Base-by-base conservation (phyloP, 2,113 vertebrate species). In the Cyanocitta stelleri region DNA sequence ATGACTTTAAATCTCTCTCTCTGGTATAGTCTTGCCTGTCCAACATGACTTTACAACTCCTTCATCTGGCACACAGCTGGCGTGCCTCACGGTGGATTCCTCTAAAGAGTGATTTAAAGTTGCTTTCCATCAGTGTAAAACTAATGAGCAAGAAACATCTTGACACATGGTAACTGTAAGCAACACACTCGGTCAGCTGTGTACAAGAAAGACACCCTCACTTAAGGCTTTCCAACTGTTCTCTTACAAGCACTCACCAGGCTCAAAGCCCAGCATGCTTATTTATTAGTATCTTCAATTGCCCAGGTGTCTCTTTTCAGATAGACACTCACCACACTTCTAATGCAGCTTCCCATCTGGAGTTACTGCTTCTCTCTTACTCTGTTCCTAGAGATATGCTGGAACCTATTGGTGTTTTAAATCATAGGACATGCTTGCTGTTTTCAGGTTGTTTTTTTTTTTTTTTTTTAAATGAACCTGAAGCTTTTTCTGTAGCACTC, bases 61-160 rank as follows among this genome's bases (percentile, higher is more conserved):
- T 97, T 97, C 95, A 96, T 97, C 96, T 97, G 97, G 95, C 93
- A 96, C 94, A 97, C 97, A 97, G 96, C 97, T 97, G 97, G 97
- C 66, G 49, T 55, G 87, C 90, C 95, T 97, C 97, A 97, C 82
- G 62, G 84, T 87, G 75, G 90, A 96, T 97, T 94, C 92, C 97
- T 97, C 97, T 94, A 62, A 96, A 97, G 97, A 95, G 96, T 93
- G 94, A 97, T 97, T 97, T 97, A 97, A 96, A 97, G 95, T 97
- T 96, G 94, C 92, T 87, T 97, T 97, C 96, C 96, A 96, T 97
- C 97, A 97, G 90, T 82, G 95, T 96, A 96, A 97, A 97, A 96
- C 93, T 97, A 97, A 97, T 96, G 97, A 96, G 96, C 86, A 94
- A 96, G 95, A 96, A 97, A 96, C 92, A 93, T 95, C 97, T 96